Conservation (phyloP, 2,113 vertebrate genomes). For the Mastomys natalensis region DNA sequence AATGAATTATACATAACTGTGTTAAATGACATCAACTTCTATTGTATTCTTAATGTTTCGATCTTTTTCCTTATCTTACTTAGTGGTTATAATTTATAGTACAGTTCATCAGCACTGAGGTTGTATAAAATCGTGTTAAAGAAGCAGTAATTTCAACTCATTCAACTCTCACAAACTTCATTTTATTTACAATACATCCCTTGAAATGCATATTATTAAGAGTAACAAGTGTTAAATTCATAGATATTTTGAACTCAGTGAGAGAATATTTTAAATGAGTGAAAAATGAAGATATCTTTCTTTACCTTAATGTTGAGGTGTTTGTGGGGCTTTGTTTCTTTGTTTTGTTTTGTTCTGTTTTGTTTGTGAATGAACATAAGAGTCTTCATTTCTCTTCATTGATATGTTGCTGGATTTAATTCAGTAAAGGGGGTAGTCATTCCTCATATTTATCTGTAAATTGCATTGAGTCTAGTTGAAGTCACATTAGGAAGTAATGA, state of each 20-base stretch:
- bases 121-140: conserved; percentile 8
- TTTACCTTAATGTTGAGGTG: conserved; percentile 65
- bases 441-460: conserved; percentile 90
- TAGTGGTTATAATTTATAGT: conserved; percentile 1
- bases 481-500: conserved; percentile 89
- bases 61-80: background rate
- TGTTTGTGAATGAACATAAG: conserved; percentile 81
- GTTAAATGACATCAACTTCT: background rate
- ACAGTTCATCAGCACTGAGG: background rate
- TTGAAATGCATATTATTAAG: conserved; percentile 74
- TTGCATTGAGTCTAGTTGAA: conserved; percentile 88
- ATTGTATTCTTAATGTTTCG: conserved; percentile 27
- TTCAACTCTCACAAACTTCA: conserved; percentile 5
- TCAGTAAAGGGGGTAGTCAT: conserved; percentile 86
- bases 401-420: conserved; percentile 88
- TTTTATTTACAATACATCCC: conserved; percentile 24
- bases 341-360: background rate
- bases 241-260: conserved; percentile 72
- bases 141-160: background rate
- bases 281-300: conserved; percentile 82
- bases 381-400: conserved; percentile 86
- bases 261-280: conserved; percentile 72
- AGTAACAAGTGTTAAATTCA: conserved; percentile 78
- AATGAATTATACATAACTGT: background rate
- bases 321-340: background rate